A percentile compares a stretch with the other conserved stretches of the same genome.
Evolutionary conservation across 2,113 vertebrate species (phyloP).

Genomic region (Agapornis roseicollis): DNA sequence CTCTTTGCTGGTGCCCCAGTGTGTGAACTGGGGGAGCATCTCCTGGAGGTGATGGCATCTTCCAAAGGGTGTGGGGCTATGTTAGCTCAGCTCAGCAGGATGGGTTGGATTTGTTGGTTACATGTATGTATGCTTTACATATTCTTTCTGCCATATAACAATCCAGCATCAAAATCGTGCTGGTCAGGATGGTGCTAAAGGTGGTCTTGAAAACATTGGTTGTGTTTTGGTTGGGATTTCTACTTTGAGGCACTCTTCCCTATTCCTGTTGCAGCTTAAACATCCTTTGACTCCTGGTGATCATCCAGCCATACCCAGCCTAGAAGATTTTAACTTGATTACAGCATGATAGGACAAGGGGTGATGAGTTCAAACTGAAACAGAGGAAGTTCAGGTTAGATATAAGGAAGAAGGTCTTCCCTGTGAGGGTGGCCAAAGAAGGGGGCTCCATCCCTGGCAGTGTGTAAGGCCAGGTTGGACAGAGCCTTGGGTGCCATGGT

Average conservation of each 20-base stretch:
- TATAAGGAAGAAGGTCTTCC: background rate
- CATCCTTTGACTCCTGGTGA: background rate
- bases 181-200: background rate
- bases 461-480: background rate
- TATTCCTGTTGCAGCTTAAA: background rate
- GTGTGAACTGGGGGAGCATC: slow-evolving; percentile 6
- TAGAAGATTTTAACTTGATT: background rate
- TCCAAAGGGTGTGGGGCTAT: background rate
- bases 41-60: background rate
- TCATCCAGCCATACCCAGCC: background rate
- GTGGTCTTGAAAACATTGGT: background rate
- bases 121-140: background rate
- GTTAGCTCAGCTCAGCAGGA: background rate
- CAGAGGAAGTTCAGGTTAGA: background rate
- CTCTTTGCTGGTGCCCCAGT: background rate
- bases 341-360: background rate
- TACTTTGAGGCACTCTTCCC: background rate
- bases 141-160: background rate
- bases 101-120: background rate
- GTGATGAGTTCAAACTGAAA: background rate
- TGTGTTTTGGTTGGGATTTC: background rate
- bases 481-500: background rate
- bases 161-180: background rate
- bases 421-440: background rate
- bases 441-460: background rate